A percentile compares a stretch with the other conserved stretches of the same genome.
Conservation (phyloP, 2,797 vertebrate species). For the Cryptoblepharus egeriae region DNA sequence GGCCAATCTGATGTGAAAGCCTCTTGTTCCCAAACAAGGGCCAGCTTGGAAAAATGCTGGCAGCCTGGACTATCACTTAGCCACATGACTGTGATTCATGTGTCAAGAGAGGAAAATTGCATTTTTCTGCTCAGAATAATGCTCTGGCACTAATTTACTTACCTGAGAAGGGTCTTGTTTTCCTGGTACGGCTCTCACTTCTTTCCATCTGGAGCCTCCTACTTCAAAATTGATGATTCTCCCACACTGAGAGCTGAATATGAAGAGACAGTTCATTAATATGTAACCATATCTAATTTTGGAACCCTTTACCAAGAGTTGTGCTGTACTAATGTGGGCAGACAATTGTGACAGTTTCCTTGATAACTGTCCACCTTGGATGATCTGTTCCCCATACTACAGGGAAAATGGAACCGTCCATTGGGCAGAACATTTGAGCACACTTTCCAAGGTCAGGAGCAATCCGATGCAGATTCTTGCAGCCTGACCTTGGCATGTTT, state of each 20-base stretch:
- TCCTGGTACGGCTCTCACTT: neutral
- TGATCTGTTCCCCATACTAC: neutral
- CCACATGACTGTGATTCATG: neutral
- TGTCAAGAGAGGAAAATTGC: neutral
- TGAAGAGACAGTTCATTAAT: neutral
- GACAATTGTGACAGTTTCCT: neutral
- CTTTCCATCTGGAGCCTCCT: neutral
- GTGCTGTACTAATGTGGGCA: neutral
- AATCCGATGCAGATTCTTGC: neutral
- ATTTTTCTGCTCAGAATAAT: neutral
- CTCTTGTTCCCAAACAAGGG: conserved; percentile 45
- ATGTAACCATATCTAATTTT: neutral
- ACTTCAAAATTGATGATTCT: neutral
- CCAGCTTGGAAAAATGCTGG: neutral
- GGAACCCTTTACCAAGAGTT: neutral
- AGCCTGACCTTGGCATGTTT: neutral
- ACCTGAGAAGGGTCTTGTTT: neutral
- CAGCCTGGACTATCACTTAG: neutral
- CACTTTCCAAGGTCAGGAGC: neutral
- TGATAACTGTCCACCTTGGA: neutral
- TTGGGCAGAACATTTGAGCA: neutral
- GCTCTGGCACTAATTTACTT: neutral
- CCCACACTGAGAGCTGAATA: neutral
- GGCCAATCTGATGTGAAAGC: conserved; percentile 37
- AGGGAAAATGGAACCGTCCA: neutral